Evolutionary conservation across 2,113 vertebrate genomes (phyloP), one percentile per base, ranked within the genome.

Genomic region (Theropithecus gelada): DNA sequence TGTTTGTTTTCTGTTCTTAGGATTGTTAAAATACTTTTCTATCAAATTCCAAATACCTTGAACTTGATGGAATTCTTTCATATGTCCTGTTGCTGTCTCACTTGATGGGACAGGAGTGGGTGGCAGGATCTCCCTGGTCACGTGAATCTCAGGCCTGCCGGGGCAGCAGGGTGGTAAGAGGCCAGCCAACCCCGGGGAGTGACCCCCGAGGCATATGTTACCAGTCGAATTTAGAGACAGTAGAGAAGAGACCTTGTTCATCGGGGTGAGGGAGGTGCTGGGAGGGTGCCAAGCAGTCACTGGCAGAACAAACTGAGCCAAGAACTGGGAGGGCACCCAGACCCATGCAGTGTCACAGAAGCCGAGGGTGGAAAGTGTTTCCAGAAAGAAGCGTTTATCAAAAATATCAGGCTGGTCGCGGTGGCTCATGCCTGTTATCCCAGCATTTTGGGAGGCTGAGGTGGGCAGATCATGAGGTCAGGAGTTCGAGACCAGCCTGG

Each of bases 61-160:
- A 76, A 48, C n/a, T 80, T 80, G 94, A 75, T 81, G 57, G 57
- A 16, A 73, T 80, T 38, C 30, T 70, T 84, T 70, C 23, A 43
- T 27, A 25, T 61, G 59, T 61, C 59, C 59, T 2, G 45, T 50
- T 22, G 38, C 14, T 61, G 25, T 87, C 75, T 30, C 70, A 22
- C 43, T 45, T 57, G 25, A 40, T 0, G 17, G 22, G 20, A 13
- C 87, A 32, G 8, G 32, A 8, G 76, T 1, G 5, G 48, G 32
- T 45, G 73, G 48, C 1, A 13, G n/a, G 22, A 4, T 82, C 80
- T 25, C 48, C 45, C 70, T 3, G 13, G 48, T 64, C 90, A 82
- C 64, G 1, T 6, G 8, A 35, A 30, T 48, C 57, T 64, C 12
- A 4, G 38, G 40, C 85, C 43, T 0, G 2, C 9, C 38, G 0